Evolutionary conservation across 2,797 vertebrate genomes (phyloP).

Genomic region (Enteromius unitaeniatus): DNA sequence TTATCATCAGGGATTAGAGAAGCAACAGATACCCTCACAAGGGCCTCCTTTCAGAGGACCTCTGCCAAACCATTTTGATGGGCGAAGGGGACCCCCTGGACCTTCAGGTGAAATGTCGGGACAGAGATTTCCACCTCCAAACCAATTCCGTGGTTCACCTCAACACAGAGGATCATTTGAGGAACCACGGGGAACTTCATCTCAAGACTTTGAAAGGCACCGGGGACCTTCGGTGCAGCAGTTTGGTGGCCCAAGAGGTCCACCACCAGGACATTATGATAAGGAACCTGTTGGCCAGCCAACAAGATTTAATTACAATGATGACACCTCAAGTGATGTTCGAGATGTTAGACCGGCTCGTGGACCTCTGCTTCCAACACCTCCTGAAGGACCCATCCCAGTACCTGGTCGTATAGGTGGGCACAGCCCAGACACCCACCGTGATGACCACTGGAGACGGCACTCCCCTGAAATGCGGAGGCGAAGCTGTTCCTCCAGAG

Average conservation of each 20-base stretch:
- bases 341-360: slow-evolving; percentile 78
- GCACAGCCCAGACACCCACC: slow-evolving; percentile 84
- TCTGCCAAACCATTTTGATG: slow-evolving; percentile 84
- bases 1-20: slow-evolving; percentile 76
- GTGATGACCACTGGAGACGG: slow-evolving; percentile 82
- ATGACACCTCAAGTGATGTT: slow-evolving; percentile 77
- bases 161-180: slow-evolving; percentile 85
- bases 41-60: slow-evolving; percentile 74
- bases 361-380: slow-evolving; percentile 89
- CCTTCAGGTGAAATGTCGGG: slow-evolving; percentile 72
- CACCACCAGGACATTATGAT: slow-evolving; percentile 73
- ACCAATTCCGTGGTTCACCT: slow-evolving; percentile 75
- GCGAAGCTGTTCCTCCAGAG: slow-evolving; percentile 78
- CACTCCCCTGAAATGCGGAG: slow-evolving; percentile 81
- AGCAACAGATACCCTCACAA: slow-evolving; percentile 65
- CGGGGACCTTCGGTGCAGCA: slow-evolving; percentile 70
- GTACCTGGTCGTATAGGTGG: slow-evolving; percentile 73
- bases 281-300: slow-evolving; percentile 72
- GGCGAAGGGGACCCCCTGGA: slow-evolving; percentile 78
- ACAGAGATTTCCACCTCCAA: slow-evolving; percentile 77
- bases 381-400: slow-evolving; percentile 76
- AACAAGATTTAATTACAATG: slow-evolving; percentile 82
- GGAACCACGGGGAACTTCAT: slow-evolving; percentile 71
- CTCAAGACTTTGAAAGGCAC: slow-evolving; percentile 71
- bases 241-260: slow-evolving; percentile 73